Conservation (phyloP, 2,797 vertebrate species). For the Vultur gryphus region DNA sequence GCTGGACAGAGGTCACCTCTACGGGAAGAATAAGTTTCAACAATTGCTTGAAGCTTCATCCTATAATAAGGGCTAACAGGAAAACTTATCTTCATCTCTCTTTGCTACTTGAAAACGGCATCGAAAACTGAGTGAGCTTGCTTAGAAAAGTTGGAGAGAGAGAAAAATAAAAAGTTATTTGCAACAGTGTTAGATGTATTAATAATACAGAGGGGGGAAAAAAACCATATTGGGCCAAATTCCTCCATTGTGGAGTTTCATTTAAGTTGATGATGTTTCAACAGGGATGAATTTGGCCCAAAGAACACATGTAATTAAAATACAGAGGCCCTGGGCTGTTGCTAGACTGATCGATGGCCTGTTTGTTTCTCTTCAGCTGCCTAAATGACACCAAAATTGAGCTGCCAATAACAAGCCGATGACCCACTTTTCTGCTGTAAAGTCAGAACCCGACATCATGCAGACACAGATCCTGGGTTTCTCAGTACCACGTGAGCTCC, state of each 20-base stretch:
- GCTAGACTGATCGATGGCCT: constrained; percentile 28
- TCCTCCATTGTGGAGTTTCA: neutral
- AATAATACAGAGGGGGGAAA: neutral
- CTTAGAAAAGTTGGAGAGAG: neutral
- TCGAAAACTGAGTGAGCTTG: neutral
- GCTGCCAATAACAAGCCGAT: constrained; percentile 1
- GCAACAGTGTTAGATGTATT: neutral
- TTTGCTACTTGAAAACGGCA: neutral
- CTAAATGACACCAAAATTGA: neutral
- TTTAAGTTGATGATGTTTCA: neutral
- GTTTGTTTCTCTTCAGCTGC: constrained; percentile 4
- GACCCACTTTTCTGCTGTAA: neutral
- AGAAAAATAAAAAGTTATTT: neutral
- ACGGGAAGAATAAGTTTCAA: neutral
- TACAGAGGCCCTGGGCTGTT: neutral
- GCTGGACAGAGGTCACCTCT: neutral
- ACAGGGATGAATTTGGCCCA: neutral
- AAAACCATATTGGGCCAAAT: neutral
- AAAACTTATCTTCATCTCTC: neutral
- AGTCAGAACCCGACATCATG: neutral
- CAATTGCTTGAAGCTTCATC: neutral
- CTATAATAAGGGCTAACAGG: neutral
- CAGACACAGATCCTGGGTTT: neutral
- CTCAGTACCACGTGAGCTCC: neutral
- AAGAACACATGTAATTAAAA: constrained; percentile 43